A percentile compares a stretch with the other conserved stretches of the same genome.
These are phyloP conservation scores for Lepus oiostolus DNA, from an alignment of 2,797 vertebrate species.

Conservation along the genomic window DNA sequence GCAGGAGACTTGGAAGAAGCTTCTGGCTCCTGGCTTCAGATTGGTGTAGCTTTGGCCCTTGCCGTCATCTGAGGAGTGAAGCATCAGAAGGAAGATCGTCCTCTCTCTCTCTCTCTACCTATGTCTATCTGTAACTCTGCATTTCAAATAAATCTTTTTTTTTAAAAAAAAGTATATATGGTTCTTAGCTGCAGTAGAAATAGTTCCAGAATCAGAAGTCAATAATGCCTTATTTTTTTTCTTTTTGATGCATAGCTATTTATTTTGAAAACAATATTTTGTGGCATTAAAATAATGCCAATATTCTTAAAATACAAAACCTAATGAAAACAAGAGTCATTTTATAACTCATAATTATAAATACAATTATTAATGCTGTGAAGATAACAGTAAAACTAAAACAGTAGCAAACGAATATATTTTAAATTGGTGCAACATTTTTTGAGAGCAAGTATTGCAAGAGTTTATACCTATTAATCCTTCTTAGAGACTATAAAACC, in stretches of 20 bases:
- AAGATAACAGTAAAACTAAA: not conserved
- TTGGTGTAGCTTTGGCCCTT: too few species aligned
- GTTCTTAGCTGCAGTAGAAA: not conserved
- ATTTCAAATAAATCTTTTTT: too few species aligned
- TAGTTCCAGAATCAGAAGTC: not conserved
- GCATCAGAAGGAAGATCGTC: too few species aligned
- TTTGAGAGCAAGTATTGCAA: not conserved
- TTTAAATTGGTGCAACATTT: not conserved
- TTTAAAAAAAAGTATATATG: too few species aligned
- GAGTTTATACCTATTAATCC: not conserved
- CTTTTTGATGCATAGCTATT: constrained; percentile 23
- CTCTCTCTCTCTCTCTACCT: too few species aligned
- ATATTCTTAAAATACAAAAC: not conserved
- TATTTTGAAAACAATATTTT: constrained; percentile 33
- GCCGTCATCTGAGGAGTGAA: too few species aligned
- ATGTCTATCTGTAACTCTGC: too few species aligned
- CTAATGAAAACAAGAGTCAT: not conserved
- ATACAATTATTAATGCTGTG: not conserved
- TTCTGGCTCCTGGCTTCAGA: too few species aligned
- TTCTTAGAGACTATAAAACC: too few species aligned
- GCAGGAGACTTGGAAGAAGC: too few species aligned
- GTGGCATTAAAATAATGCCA: not conserved
- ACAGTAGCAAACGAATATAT: not conserved
- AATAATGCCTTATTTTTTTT: not conserved
- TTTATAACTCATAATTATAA: not conserved